Evolutionary conservation across 2,113 vertebrate genomes (phyloP), one percentile per base, ranked within the genome.

Genomic region (Eupsittula cactorum): DNA sequence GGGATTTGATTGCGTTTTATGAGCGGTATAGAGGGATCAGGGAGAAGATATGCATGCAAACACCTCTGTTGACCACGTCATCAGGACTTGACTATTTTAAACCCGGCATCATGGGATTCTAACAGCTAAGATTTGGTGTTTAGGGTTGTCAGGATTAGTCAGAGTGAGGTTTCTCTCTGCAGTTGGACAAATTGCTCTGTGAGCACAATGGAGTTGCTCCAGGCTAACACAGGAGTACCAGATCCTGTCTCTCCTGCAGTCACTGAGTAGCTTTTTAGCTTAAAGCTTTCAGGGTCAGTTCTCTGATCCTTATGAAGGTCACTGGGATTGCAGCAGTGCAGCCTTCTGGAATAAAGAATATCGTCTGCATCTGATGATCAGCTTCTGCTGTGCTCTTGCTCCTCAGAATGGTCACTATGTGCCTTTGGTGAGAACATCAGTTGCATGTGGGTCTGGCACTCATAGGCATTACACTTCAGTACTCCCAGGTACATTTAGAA

Each of bases 291-390:
- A 50, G 75, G 82, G 84, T 91, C 69, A 4, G 68, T 3, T 87
- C 46, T 67, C 46, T 75, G 55, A 88, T 88, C 76, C 71, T 60
- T 74, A 1, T 42, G 90, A 93, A 97, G 95, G 93, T 95, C 95
- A 89, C 74, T 15, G 82, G 70, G 74, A 85, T 87, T 90, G 87
- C 84, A 95, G 93, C 65, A 89, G 73, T 0, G 37, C 86, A 91
- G 86, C 64, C 46, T 71, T 39, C 81, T 68, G 74, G 35, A 79
- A 79, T 37, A 16, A 90, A 67, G 81, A 55, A 39, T 2, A 28
- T n/a, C 14, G 15, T 33, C 69, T 50, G 71, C 76, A 57, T 2
- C 23, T 1, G 0, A 24, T n/a, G 69, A 24, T 16, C 0, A 2
- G 39, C 75, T 82, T 64, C 62, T 42, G 79, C 82, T 33, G 63